phyloP scores from a whole-genome alignment of 1,140 invertebrate genomes.

The Drosophila ananassae region DNA sequence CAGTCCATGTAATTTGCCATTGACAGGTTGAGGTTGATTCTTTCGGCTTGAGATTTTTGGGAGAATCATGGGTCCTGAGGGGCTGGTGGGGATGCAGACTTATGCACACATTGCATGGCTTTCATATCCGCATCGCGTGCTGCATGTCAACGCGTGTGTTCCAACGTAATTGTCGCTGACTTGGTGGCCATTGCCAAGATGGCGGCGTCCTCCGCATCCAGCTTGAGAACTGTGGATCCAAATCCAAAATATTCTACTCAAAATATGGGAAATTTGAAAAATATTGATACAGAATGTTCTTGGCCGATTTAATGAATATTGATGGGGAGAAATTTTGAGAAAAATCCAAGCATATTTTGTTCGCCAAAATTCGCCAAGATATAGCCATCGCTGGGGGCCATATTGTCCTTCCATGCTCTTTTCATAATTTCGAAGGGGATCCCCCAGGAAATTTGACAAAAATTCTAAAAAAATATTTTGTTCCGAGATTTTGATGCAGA shows the following conservation, averaged over 20 bases:
- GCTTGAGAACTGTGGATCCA: slow-evolving; percentile 12
- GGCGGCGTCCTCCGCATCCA: slow-evolving; percentile 36
- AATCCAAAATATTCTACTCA: too few species aligned
- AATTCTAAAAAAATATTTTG: too few species aligned
- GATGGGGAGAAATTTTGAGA: too few species aligned
- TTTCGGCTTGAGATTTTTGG: slow-evolving; percentile 5
- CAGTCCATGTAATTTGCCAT: slow-evolving; percentile 71
- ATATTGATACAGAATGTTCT: too few species aligned
- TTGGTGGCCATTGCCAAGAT: slow-evolving; percentile 60
- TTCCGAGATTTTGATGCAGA: too few species aligned
- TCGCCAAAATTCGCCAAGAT: too few species aligned
- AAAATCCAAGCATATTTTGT: too few species aligned
- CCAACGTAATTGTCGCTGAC: slow-evolving; percentile 68
- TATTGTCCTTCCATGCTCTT: too few species aligned
- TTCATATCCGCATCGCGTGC: slow-evolving; percentile 76
- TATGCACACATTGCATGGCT: slow-evolving; percentile 33
- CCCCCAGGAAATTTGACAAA: too few species aligned
- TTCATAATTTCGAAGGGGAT: too few species aligned
- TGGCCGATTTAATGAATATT: too few species aligned
- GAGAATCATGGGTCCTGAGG: neutral
- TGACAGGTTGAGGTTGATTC: slow-evolving; percentile 68
- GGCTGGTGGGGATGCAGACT: slow-evolving; percentile 8
- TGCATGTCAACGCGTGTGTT: slow-evolving; percentile 81
- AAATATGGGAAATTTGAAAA: neutral
- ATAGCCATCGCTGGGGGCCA: too few species aligned